phyloP scores from a whole-genome alignment of 2,113 vertebrate species.

The Ahaetulla prasina region DNA sequence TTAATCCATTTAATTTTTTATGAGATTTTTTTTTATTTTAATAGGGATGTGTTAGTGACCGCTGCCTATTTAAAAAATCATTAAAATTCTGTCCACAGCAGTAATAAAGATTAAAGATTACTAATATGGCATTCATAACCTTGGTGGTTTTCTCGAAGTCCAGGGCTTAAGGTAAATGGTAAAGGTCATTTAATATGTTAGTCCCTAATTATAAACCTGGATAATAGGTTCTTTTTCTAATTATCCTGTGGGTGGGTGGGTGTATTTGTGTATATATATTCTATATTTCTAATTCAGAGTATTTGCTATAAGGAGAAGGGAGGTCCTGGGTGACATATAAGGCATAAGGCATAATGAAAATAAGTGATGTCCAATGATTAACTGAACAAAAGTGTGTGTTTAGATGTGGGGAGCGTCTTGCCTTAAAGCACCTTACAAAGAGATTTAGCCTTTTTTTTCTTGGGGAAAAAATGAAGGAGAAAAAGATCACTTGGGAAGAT shows the following conservation, averaged over 20 bases:
- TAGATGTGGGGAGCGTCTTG: constrained; percentile 55
- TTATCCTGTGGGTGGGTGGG: constrained; percentile 61
- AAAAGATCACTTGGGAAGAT: constrained; percentile 68
- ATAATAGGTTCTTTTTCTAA: constrained; percentile 84
- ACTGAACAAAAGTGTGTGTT: constrained; percentile 70
- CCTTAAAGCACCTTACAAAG: constrained; percentile 69
- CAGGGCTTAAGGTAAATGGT: constrained; percentile 82
- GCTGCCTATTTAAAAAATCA: constrained; percentile 80
- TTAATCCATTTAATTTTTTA: constrained; percentile 95
- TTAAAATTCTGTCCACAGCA: constrained; percentile 81
- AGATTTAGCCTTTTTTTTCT: constrained; percentile 56
- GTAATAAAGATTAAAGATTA: constrained; percentile 85
- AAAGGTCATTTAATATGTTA: constrained; percentile 90
- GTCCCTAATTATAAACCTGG: constrained; percentile 84
- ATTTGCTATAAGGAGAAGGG: constrained; percentile 56
- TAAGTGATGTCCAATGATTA: constrained; percentile 79
- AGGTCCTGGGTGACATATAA: constrained; percentile 48
- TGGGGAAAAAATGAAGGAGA: constrained; percentile 47
- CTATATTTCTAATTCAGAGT: constrained; percentile 68
- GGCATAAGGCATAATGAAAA: constrained; percentile 72
- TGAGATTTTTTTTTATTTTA: constrained; percentile 78
- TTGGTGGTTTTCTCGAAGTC: constrained; percentile 77
- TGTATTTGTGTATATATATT: constrained; percentile 5
- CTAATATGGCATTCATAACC: constrained; percentile 84
- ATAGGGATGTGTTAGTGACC: constrained; percentile 81